Conservation (phyloP, 2,113 vertebrate species). For the Neodontobutis hainanensis region DNA sequence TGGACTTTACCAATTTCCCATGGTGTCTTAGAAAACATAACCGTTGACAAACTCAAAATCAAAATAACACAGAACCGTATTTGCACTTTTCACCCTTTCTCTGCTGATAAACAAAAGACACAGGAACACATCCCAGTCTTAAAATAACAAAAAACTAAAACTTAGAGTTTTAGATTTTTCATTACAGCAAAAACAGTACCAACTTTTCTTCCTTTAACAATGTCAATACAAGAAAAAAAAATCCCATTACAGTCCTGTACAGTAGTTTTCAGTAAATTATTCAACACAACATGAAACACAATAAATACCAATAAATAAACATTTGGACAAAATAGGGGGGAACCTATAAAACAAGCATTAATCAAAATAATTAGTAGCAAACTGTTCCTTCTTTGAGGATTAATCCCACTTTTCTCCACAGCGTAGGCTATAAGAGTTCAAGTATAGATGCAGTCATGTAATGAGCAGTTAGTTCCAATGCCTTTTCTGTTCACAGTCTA, state of each 20-base stretch:
- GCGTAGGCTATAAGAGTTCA: slow-evolving; percentile 70
- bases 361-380: slow-evolving; percentile 55
- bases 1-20: slow-evolving; percentile 18
- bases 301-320: slow-evolving; percentile 79
- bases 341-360: slow-evolving; percentile 45
- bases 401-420: slow-evolving; percentile 70
- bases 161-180: slow-evolving; percentile 10
- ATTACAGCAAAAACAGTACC: slow-evolving; percentile 40
- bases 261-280: slow-evolving; percentile 45
- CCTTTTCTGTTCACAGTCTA: slow-evolving; percentile 73
- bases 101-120: slow-evolving; percentile 26
- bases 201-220: slow-evolving; percentile 3
- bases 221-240: slow-evolving; percentile 15
- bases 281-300: slow-evolving; percentile 47
- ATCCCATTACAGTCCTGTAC: slow-evolving; percentile 44
- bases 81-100: slow-evolving; percentile 33
- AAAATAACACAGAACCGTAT: slow-evolving; percentile 12
- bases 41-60: slow-evolving; percentile 4
- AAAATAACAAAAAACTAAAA: slow-evolving; percentile 9
- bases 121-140: slow-evolving; percentile 24
- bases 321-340: slow-evolving; percentile 46
- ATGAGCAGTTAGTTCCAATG: slow-evolving; percentile 60
- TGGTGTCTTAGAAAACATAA: neutral
- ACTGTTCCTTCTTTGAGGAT: slow-evolving; percentile 61
- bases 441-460: slow-evolving; percentile 69